Evolutionary conservation across 2,797 vertebrate species (phyloP), one percentile per base, ranked within the genome.

Genomic region (Anisognathus igniventris): DNA sequence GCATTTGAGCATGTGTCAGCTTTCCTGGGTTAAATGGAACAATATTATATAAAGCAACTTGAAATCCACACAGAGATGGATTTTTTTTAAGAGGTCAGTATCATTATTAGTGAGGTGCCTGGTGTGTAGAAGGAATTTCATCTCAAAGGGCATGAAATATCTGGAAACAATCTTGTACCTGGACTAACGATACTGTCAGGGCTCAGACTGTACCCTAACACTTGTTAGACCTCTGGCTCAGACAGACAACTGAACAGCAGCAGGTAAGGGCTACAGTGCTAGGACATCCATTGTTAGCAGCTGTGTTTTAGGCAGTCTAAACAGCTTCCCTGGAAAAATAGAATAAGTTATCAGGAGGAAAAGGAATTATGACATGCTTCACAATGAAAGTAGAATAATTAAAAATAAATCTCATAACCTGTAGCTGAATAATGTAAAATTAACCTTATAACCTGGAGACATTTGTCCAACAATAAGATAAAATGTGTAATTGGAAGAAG

Each of bases 1-100:
- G 8, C 7, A 37, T 74, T 67, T 5, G 1, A 50, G 27, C 2
- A 2, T 22, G 3, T 6, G 17, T 23, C 57, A 47, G 6, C 14
- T 70, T 82, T 70, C 17, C 61, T 65, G n/a, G 14, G 7, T 77
- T 92, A 65, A 51, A 54, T 31, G 20, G 31, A 89, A 27, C 20
- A 6, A 17, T 23, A 4, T 5, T 67, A 12, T 20, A 61, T n/a
- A 57, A 73, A 85, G 11, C 20, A 64, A 66, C 24, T 54, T 61
- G 31, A 82, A 70, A 61, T 67, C 73, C 57, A 54, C 16, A 57
- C 10, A 39, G 33, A 60, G 60, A 66, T 9, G 10, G 44, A 44
- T 50, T 62, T 82, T 82, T 78, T 83, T 79, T 40, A 64, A 77
- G 39, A 70, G 47, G 14, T 50, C 51, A 48, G 20, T 48, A 28